Percentiles rank a stretch among this genome's conserved stretches.
Conservation (phyloP, 2,888 invertebrate species). For the Microchrysa polita region DNA sequence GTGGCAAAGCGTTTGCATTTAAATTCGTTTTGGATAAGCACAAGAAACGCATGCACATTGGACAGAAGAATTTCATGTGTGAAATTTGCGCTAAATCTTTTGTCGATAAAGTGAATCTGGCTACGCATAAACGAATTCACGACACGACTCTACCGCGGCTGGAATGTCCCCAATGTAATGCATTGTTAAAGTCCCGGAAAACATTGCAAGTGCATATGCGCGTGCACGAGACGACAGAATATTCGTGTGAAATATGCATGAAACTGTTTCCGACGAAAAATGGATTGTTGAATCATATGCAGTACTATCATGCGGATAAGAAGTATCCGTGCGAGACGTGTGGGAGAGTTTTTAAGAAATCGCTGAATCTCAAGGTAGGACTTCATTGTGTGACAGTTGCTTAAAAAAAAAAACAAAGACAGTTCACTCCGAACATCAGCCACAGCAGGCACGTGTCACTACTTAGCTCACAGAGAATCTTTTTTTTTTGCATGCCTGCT, state of each 20-base stretch:
- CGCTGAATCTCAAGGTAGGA: constrained; percentile 46
- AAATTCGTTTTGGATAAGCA: constrained; percentile 46
- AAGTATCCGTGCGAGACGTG: constrained; percentile 47
- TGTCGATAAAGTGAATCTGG: constrained; percentile 41
- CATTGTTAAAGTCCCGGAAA: constrained; percentile 38
- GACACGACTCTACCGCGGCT: constrained; percentile 34
- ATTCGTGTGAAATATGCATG: constrained; percentile 45
- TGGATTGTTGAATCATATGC: constrained; percentile 48
- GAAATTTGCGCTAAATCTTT: constrained; percentile 46
- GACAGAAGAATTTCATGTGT: constrained; percentile 46
- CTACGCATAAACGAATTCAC: constrained; percentile 34
- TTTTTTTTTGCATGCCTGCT: too few relatives aligned
- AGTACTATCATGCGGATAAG: constrained; percentile 40
- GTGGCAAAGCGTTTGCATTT: constrained; percentile 48
- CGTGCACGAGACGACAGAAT: constrained; percentile 29
- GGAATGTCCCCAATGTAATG: constrained; percentile 46
- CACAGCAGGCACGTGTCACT: too few relatives aligned
- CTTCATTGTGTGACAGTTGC: too few relatives aligned
- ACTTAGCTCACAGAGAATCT: too few relatives aligned
- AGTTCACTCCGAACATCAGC: too few relatives aligned
- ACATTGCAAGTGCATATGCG: constrained; percentile 41
- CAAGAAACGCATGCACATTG: constrained; percentile 44
- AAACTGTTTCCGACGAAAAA: constrained; percentile 48
- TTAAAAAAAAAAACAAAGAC: too few relatives aligned
- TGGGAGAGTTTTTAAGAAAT: constrained; percentile 48